Percentiles rank a stretch among this genome's conserved stretches.
phyloP scores from a whole-genome alignment of 2,888 invertebrate genomes.

The Drosophila fulvimacula region DNA sequence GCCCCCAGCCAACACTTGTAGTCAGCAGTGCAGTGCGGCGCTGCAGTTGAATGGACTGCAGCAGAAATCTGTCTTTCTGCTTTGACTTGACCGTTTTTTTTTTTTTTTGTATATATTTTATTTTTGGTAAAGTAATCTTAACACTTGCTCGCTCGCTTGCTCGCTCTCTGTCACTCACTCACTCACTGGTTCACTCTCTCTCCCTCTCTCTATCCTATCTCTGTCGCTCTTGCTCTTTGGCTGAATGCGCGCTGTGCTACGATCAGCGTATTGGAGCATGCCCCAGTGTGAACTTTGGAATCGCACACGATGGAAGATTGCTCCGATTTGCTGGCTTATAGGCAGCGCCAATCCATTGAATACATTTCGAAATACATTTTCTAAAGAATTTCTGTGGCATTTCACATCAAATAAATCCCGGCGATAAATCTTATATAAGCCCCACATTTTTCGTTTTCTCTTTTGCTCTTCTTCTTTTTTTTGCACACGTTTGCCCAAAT shows the following conservation, averaged over 20 bases:
- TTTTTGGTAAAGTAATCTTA: constrained; percentile 32
- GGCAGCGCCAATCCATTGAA: constrained; percentile 38
- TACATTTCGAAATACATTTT: constrained; percentile 31
- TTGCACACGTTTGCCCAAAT: constrained; percentile 24
- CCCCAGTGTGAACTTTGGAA: constrained; percentile 69
- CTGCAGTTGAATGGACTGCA: constrained; percentile 70
- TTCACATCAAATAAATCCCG: neutral
- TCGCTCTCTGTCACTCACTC: neutral
- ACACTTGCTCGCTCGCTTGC: neutral
- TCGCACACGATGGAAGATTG: constrained; percentile 59
- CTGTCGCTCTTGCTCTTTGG: constrained; percentile 4
- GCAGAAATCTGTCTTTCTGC: constrained; percentile 9
- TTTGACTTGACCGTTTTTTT: constrained; percentile 21
- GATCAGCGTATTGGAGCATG: constrained; percentile 68
- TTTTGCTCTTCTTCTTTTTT: neutral
- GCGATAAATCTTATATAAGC: constrained; percentile 21
- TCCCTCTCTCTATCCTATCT: neutral
- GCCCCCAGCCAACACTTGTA: constrained; percentile 41
- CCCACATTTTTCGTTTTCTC: neutral
- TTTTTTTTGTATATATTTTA: constrained; percentile 36
- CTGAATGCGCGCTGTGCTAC: constrained; percentile 33
- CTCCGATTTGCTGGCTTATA: constrained; percentile 54
- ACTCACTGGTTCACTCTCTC: neutral
- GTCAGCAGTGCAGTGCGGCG: constrained; percentile 27
- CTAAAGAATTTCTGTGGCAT: constrained; percentile 14